phyloP scores from a whole-genome alignment of 1,140 invertebrate genomes.

The Pseudomyrmex concolor region DNA sequence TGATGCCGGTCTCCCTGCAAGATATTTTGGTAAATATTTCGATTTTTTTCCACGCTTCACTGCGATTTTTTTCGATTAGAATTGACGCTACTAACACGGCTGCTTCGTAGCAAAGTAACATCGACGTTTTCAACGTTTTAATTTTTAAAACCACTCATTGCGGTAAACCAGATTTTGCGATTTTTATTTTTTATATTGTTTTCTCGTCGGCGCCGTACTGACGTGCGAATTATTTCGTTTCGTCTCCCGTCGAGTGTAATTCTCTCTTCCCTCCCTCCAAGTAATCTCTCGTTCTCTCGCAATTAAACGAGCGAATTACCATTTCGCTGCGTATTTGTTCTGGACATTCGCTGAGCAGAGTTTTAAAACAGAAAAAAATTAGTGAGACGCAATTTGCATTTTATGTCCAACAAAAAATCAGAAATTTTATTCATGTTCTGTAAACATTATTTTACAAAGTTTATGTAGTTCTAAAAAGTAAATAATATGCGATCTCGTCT shows the following conservation, averaged over 20 bases:
- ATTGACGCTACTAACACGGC: slow-evolving; percentile 8
- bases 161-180: background rate
- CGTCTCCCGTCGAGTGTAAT: background rate
- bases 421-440: background rate
- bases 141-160: background rate
- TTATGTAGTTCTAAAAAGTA: no score
- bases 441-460: no score
- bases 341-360: background rate
- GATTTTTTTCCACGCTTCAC: slow-evolving; percentile 18
- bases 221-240: slow-evolving; percentile 7
- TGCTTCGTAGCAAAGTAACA: slow-evolving; percentile 3
- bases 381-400: no score
- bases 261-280: no score
- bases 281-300: background rate
- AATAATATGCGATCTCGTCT: background rate
- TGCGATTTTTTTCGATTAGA: background rate
- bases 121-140: background rate
- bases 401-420: background rate
- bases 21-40: slow-evolving; percentile 83
- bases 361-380: slow-evolving; percentile 2
- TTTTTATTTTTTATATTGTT: background rate
- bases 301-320: background rate
- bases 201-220: background rate
- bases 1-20: slow-evolving; percentile 84
- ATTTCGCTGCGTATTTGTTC: background rate